Evolutionary conservation across 2,797 vertebrate species (phyloP).

Genomic region (Mallotus villosus): DNA sequence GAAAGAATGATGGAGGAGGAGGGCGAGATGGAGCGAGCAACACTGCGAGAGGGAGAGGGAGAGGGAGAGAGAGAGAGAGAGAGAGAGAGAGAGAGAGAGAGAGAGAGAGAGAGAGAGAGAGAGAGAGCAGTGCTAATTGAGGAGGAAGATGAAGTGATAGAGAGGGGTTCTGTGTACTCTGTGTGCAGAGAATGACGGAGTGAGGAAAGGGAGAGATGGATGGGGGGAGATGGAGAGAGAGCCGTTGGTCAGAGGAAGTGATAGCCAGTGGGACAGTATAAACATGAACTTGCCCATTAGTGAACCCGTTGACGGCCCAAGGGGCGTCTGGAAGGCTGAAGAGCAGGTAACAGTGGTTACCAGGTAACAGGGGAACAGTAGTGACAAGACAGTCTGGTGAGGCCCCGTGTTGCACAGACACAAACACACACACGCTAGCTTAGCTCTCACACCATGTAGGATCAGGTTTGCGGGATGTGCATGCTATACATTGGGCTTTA

Average conservation of each 20-base stretch:
- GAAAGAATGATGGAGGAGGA: background rate
- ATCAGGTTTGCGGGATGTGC: background rate
- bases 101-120: background rate
- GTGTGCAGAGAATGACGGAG: constrained; percentile 58
- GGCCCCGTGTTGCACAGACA: background rate
- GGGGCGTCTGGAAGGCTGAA: background rate
- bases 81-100: background rate
- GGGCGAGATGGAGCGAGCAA: background rate
- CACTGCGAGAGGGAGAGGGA: background rate
- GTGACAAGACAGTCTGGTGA: background rate
- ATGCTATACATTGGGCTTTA: background rate
- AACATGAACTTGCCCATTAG: background rate
- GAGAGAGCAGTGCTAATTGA: no score
- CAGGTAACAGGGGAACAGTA: background rate
- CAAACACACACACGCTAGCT: background rate
- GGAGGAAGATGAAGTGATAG: constrained; percentile 14
- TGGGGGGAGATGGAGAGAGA: constrained; percentile 18
- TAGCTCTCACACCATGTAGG: background rate
- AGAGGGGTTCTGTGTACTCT: background rate
- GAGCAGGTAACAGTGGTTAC: background rate
- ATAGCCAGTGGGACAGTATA: background rate
- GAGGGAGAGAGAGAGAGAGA: background rate
- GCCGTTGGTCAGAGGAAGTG: background rate
- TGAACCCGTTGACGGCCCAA: background rate
- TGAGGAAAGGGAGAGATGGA: constrained; percentile 48